phyloP scores from a whole-genome alignment of 2,888 invertebrate genomes.

The Carpatolechia fugitivella region DNA sequence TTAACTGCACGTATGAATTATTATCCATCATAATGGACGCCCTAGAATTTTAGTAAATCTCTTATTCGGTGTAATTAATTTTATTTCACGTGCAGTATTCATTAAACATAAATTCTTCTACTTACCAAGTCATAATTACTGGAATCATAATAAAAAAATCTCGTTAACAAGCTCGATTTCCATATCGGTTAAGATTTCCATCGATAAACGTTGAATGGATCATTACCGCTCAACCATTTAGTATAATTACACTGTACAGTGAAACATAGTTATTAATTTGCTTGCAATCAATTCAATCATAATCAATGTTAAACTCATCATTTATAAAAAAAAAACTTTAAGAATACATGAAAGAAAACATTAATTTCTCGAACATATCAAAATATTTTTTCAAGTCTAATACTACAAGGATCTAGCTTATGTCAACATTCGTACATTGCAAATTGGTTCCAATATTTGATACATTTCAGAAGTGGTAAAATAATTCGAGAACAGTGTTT shows the following conservation, averaged over 20 bases:
- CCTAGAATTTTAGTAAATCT: background rate
- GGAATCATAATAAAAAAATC: background rate
- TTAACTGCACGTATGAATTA: too few relatives aligned
- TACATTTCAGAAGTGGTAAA: too few relatives aligned
- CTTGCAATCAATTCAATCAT: background rate
- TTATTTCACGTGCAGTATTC: background rate
- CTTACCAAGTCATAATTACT: background rate
- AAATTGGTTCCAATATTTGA: too few relatives aligned
- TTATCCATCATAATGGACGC: too few relatives aligned
- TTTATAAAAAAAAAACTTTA: too few relatives aligned
- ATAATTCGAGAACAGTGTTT: too few relatives aligned
- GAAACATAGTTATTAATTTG: background rate
- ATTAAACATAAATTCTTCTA: background rate
- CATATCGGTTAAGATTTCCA: conserved; percentile 1
- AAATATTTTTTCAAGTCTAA: too few relatives aligned
- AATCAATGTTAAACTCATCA: too few relatives aligned
- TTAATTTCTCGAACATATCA: too few relatives aligned
- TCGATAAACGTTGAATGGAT: background rate
- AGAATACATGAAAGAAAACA: too few relatives aligned
- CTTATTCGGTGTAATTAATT: background rate
- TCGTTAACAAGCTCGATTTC: background rate
- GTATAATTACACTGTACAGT: background rate
- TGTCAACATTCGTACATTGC: too few relatives aligned
- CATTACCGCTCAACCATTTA: background rate
- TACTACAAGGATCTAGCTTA: too few relatives aligned